These are phyloP conservation scores for Aegithalos caudatus DNA, from an alignment of 2,113 vertebrate species.

Conservation along the genomic window DNA sequence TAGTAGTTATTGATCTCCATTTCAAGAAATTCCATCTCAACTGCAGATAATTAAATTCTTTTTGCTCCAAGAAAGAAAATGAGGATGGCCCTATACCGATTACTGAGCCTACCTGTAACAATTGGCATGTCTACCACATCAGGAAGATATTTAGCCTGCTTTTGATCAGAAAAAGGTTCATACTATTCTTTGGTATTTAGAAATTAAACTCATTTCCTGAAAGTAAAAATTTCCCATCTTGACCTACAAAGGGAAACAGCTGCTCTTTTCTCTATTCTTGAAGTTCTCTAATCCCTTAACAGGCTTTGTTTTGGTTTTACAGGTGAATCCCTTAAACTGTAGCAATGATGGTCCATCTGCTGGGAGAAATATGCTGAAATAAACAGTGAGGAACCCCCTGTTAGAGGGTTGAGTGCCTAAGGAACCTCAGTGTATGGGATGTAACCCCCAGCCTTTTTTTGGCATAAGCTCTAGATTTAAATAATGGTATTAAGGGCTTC, in stretches of 20 bases:
- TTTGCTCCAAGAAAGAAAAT: constrained; percentile 16
- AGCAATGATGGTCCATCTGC: neutral
- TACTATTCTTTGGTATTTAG: neutral
- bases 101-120: constrained; percentile 13
- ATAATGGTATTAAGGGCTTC: neutral
- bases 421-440: neutral
- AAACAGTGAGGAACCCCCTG: neutral
- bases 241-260: neutral
- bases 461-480: neutral
- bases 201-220: constrained; percentile 40
- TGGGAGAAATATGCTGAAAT: neutral
- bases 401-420: neutral
- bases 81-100: neutral
- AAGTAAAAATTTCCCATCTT: constrained; percentile 28
- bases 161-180: constrained; percentile 1
- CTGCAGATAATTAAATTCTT: neutral
- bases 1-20: constrained; percentile 42
- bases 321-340: neutral
- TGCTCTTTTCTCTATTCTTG: neutral
- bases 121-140: neutral
- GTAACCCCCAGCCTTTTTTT: neutral
- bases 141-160: constrained; percentile 28
- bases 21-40: constrained; percentile 46
- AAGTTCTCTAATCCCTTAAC: neutral
- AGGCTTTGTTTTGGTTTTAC: neutral